Conservation (phyloP, 2,888 invertebrate species). For the Ecliptopera silaceata region DNA sequence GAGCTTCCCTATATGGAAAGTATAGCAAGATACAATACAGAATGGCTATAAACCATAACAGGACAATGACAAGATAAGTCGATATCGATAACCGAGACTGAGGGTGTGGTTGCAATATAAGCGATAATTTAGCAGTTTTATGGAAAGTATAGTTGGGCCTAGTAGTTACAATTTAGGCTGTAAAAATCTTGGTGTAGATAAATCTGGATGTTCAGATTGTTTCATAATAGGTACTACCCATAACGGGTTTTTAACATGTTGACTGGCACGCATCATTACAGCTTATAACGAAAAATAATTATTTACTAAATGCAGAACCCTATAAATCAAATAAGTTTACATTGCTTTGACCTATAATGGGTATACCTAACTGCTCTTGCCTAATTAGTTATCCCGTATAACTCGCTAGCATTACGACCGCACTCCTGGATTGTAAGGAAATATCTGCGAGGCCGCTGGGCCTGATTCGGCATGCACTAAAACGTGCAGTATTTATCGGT, state of each 20-base stretch:
- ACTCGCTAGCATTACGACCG: conserved; percentile 16
- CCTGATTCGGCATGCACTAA: conserved; percentile 60
- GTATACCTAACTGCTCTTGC: background rate
- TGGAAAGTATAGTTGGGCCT: too few relatives aligned
- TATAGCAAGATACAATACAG: conserved; percentile 40
- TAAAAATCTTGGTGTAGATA: too few relatives aligned
- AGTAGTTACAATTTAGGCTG: too few relatives aligned
- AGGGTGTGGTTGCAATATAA: conserved; percentile 7
- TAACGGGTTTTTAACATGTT: too few relatives aligned
- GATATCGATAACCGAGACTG: conserved; percentile 1
- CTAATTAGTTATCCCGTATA: background rate
- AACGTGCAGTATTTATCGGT: conserved; percentile 71
- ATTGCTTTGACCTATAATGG: too few relatives aligned
- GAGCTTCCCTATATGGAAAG: conserved; percentile 54
- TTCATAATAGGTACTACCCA: too few relatives aligned
- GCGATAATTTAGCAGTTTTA: conserved; percentile 2
- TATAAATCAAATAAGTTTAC: too few relatives aligned
- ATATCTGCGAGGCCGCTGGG: conserved; percentile 61
- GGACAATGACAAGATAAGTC: conserved; percentile 45
- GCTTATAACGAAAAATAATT: too few relatives aligned
- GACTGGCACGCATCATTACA: too few relatives aligned
- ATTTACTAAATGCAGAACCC: too few relatives aligned
- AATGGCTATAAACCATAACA: conserved; percentile 57
- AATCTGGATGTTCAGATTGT: too few relatives aligned
- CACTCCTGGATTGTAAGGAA: conserved; percentile 55